phyloP scores from a whole-genome alignment of 2,797 vertebrate species.

The Acanthopagrus latus region DNA sequence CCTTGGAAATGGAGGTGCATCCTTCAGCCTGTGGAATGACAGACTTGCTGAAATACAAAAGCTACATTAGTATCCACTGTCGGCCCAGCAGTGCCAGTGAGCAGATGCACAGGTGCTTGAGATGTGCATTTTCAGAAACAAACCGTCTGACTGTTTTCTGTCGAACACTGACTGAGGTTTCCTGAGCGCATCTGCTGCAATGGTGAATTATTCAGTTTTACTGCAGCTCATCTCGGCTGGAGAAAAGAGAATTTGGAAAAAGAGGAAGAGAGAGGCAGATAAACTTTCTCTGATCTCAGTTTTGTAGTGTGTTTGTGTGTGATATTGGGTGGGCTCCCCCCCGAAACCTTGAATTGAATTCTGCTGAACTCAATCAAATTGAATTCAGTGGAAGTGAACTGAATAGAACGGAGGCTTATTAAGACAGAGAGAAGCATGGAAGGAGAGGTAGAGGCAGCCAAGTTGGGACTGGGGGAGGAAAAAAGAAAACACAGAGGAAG shows the following conservation, averaged over 20 bases:
- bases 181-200: conserved; percentile 63
- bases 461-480: conserved; percentile 38
- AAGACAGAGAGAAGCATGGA: conserved; percentile 34
- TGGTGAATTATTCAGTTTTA: conserved; percentile 81
- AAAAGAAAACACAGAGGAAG: conserved; percentile 44
- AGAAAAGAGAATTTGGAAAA: conserved; percentile 59
- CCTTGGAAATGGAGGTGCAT: conserved; percentile 23
- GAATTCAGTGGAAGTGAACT: conserved; percentile 46
- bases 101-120: conserved; percentile 60
- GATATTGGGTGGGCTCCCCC: conserved; percentile 10
- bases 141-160: conserved; percentile 61
- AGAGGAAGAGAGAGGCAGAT: conserved; percentile 25
- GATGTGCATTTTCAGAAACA: conserved; percentile 67
- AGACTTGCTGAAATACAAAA: conserved; percentile 48
- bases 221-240: conserved; percentile 69
- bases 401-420: conserved; percentile 62
- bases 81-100: conserved; percentile 31
- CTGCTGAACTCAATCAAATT: conserved; percentile 38
- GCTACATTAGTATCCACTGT: conserved; percentile 39
- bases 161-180: conserved; percentile 54
- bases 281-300: conserved; percentile 39
- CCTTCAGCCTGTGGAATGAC: conserved; percentile 17
- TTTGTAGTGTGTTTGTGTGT: conserved; percentile 17
- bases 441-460: conserved; percentile 46
- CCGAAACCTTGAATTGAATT: conserved; percentile 49